Percentiles rank a stretch among this genome's conserved stretches.
These are phyloP conservation scores for Danionella cerebrum DNA, from an alignment of 2,113 vertebrate species.

Conservation along the genomic window DNA sequence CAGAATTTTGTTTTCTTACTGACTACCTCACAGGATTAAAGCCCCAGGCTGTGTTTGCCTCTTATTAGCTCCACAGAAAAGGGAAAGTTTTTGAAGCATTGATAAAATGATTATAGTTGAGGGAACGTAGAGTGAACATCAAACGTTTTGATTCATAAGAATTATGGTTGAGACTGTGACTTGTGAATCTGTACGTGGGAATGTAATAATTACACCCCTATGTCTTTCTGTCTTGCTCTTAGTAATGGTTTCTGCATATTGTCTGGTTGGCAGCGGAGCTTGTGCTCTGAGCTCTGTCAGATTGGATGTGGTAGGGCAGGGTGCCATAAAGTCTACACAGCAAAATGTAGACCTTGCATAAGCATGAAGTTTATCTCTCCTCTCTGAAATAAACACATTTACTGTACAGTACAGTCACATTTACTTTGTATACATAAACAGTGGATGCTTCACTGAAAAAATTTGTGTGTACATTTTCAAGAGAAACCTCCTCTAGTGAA, in stretches of 20 bases:
- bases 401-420: not conserved
- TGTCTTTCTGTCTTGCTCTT: conserved; percentile 2
- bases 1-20: too few species aligned
- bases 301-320: conserved; percentile 54
- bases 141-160: too few species aligned
- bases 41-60: too few species aligned
- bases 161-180: not conserved
- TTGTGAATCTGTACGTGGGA: not conserved
- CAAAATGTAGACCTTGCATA: conserved; percentile 19
- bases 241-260: conserved; percentile 35
- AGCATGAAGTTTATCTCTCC: not conserved
- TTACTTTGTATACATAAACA: not conserved
- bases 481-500: not conserved
- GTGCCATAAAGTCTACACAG: conserved; percentile 56
- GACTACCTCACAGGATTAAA: too few species aligned
- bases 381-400: not conserved
- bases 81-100: too few species aligned
- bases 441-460: not conserved
- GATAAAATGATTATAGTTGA: too few species aligned
- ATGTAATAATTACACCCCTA: not conserved
- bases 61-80: too few species aligned
- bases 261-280: conserved; percentile 44
- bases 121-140: too few species aligned
- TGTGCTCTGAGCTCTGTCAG: conserved; percentile 47
- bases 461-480: not conserved